These are phyloP conservation scores for Porites cylindrica DNA, from an alignment of 92 coral and sea anemone genomes.

Conservation along the genomic window DNA sequence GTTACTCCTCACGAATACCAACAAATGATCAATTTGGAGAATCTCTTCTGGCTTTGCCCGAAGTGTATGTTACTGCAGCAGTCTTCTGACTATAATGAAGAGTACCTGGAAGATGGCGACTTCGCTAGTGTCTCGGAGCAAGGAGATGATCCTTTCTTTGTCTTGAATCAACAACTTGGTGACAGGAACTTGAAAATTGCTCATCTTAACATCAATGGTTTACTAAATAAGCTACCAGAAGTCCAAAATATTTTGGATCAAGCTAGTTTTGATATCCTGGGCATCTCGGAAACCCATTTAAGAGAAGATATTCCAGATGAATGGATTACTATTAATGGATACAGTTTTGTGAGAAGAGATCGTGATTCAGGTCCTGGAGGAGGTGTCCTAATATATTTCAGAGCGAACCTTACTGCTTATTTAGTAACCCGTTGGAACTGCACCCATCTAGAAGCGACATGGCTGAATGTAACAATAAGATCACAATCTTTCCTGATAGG, in stretches of 20 bases:
- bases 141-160: conserved; percentile 11
- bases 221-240: conserved; percentile 1
- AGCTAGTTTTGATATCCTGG: background rate
- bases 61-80: no score
- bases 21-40: no score
- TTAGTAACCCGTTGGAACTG: conserved; percentile 3
- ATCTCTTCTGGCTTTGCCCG: no score
- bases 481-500: conserved; percentile 43
- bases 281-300: background rate
- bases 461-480: conserved; percentile 30
- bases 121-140: conserved; percentile 3
- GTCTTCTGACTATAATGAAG: background rate
- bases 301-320: no score
- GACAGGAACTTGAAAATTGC: conserved; percentile 8
- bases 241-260: background rate
- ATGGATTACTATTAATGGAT: background rate
- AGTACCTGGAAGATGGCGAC: conserved; percentile 3
- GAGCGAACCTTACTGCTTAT: background rate
- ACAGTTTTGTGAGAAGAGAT: conserved; percentile 24
- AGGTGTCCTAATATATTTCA: conserved; percentile 19
- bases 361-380: conserved; percentile 11
- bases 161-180: conserved; percentile 10
- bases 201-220: background rate
- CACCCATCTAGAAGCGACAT: conserved; percentile 22
- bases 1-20: no score